A percentile compares a stretch with the other conserved stretches of the same genome.
phyloP scores from a whole-genome alignment of 1,140 invertebrate species.

The Goniozus legneri region DNA sequence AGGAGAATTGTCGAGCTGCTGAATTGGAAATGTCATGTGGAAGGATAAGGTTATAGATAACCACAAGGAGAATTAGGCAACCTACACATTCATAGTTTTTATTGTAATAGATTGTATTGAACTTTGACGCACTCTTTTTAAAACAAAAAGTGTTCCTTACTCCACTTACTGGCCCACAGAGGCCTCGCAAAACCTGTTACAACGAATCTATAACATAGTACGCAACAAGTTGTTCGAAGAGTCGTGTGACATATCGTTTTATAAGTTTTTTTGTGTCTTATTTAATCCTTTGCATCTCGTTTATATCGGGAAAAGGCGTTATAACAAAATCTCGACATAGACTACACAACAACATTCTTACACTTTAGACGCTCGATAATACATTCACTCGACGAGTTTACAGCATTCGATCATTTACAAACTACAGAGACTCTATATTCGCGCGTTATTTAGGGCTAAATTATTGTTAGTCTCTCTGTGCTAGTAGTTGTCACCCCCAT shows the following conservation, averaged over 20 bases:
- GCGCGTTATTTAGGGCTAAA: slow-evolving; percentile 30
- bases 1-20: not conserved
- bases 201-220: not conserved
- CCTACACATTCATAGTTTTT: slow-evolving; percentile 23
- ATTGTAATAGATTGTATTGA: slow-evolving; percentile 30
- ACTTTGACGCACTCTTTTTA: slow-evolving; percentile 17
- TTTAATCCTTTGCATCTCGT: too few species aligned
- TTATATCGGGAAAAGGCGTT: slow-evolving; percentile 12
- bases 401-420: too few species aligned
- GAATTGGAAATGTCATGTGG: not conserved
- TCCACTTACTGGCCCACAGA: not conserved
- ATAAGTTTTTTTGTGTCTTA: too few species aligned
- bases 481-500: not conserved
- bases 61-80: slow-evolving; percentile 17
- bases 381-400: slow-evolving; percentile 38
- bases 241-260: slow-evolving; percentile 12
- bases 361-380: slow-evolving; percentile 30
- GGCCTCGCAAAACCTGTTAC: not conserved
- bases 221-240: slow-evolving; percentile 13
- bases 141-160: slow-evolving; percentile 23
- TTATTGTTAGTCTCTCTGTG: not conserved
- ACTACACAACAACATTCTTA: slow-evolving; percentile 26
- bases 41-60: not conserved
- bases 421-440: slow-evolving; percentile 42
- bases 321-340: slow-evolving; percentile 34